These are phyloP conservation scores for Coreoperca whiteheadi DNA, from an alignment of 2,113 vertebrate species.

Conservation along the genomic window DNA sequence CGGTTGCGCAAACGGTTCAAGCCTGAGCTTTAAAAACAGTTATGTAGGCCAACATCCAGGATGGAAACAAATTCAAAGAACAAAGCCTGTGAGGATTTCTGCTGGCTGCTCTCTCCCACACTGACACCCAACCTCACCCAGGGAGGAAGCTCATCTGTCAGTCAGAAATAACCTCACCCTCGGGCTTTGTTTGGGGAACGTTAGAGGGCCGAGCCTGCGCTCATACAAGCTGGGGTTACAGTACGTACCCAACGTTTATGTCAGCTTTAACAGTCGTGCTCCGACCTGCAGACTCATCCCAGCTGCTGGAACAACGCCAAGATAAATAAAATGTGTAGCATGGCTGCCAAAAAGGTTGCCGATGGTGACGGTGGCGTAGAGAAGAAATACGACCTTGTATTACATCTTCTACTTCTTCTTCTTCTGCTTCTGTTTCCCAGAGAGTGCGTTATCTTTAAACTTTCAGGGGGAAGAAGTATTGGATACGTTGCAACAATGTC, in stretches of 20 bases:
- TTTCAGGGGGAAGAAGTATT: too few species aligned
- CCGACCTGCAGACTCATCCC: neutral
- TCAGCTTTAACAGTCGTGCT: slow-evolving; percentile 3
- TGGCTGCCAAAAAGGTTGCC: neutral
- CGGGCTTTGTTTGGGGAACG: too few species aligned
- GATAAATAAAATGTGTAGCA: neutral
- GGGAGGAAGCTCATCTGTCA: slow-evolving; percentile 3
- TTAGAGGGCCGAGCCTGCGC: too few species aligned
- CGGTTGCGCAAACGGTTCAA: neutral
- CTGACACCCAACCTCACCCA: neutral
- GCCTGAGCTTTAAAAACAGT: neutral
- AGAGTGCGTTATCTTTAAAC: neutral
- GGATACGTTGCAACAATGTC: too few species aligned
- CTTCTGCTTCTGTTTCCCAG: neutral
- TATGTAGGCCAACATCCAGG: neutral
- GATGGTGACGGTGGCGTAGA: neutral
- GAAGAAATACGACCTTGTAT: neutral
- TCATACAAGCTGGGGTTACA: too few species aligned
- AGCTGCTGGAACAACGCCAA: neutral
- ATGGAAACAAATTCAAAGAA: neutral
- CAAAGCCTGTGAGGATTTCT: neutral
- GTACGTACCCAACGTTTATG: too few species aligned
- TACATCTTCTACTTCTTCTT: neutral
- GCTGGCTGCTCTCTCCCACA: slow-evolving; percentile 6
- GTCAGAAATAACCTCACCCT: neutral